phyloP scores from a whole-genome alignment of 2,888 invertebrate species.

The Fissipunctia ypsillon region DNA sequence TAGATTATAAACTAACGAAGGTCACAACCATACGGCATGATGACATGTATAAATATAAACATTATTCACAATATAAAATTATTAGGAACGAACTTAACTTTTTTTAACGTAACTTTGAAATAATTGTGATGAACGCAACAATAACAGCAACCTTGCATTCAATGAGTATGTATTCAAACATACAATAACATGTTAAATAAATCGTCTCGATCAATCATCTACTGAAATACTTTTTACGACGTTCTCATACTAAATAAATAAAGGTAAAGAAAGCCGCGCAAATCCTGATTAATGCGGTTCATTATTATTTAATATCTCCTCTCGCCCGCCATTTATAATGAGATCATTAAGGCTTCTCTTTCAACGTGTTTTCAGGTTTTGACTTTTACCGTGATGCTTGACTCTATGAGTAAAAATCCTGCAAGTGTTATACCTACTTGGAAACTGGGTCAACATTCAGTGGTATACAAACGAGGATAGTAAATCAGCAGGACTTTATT shows the following conservation, averaged over 20 bases:
- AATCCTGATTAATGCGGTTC: not conserved
- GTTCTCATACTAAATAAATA: not conserved
- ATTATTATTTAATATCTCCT: conserved; percentile 29
- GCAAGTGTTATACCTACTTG: not conserved
- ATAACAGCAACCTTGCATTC: not conserved
- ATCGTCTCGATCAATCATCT: not conserved
- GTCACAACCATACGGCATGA: too few relatives aligned
- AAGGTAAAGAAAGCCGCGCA: not conserved
- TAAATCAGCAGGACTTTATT: not conserved
- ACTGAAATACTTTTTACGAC: not conserved
- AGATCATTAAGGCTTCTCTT: conserved; percentile 21
- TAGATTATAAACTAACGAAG: too few relatives aligned
- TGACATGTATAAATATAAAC: not conserved
- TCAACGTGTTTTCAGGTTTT: conserved; percentile 21
- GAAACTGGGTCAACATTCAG: conserved; percentile 25
- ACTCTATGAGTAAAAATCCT: conserved; percentile 2
- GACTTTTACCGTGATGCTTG: not conserved
- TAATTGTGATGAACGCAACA: not conserved
- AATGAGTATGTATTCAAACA: not conserved
- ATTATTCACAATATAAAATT: not conserved
- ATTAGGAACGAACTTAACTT: not conserved
- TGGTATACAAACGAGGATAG: too few relatives aligned
- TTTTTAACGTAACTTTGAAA: not conserved
- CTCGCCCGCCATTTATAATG: conserved; percentile 23
- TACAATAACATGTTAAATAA: not conserved